phyloP scores from a whole-genome alignment of 1,140 invertebrate species.

The Sipha flava region DNA sequence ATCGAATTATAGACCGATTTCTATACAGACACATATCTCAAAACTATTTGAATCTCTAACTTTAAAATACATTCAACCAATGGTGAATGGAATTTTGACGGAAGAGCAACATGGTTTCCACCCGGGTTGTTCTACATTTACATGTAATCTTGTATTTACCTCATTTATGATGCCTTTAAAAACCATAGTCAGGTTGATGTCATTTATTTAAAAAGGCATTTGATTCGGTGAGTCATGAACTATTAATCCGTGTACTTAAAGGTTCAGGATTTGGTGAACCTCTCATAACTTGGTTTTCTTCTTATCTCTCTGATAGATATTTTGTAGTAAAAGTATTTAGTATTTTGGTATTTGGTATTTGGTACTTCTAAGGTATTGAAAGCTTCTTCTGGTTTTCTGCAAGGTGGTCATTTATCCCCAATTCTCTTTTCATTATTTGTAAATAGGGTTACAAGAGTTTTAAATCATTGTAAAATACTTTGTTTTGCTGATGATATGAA shows the following conservation, averaged over 20 bases:
- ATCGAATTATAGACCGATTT: background rate
- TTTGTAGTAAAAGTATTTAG: background rate
- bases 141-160: background rate
- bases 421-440: background rate
- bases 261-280: background rate
- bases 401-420: background rate
- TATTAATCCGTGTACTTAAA: slow-evolving; percentile 35
- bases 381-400: background rate
- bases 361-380: background rate
- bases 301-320: background rate
- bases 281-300: slow-evolving; percentile 4
- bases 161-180: background rate
- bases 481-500: too few relatives aligned
- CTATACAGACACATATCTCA: background rate
- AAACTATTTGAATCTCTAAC: background rate
- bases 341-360: too few relatives aligned
- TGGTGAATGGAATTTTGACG: background rate
- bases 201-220: slow-evolving; percentile 39
- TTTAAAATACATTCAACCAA: background rate
- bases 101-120: background rate
- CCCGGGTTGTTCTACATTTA: too few relatives aligned
- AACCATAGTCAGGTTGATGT: slow-evolving; percentile 33
- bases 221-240: slow-evolving; percentile 37
- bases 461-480: background rate
- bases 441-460: too few relatives aligned